These are phyloP conservation scores for Psilopogon haemacephalus DNA, from an alignment of 2,113 vertebrate genomes.

Conservation along the genomic window DNA sequence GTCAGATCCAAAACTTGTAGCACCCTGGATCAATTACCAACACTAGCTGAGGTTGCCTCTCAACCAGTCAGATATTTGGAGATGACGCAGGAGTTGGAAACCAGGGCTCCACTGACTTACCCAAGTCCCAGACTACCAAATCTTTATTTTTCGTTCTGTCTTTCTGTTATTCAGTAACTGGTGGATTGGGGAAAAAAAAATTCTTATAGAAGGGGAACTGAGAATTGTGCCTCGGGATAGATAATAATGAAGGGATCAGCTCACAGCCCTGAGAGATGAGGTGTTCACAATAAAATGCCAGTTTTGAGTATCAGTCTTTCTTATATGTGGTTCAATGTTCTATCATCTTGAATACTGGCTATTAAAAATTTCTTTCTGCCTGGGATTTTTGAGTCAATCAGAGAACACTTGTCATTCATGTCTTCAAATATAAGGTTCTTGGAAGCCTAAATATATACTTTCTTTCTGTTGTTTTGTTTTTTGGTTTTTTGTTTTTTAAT, in stretches of 20 bases:
- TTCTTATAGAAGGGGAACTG: neutral
- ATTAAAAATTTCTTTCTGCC: neutral
- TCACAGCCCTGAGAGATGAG: neutral
- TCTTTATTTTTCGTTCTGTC: neutral
- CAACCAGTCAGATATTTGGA: neutral
- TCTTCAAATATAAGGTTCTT: neutral
- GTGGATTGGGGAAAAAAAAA: neutral
- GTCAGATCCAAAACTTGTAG: slow-evolving; percentile 39
- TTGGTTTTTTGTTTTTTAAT: too few species aligned
- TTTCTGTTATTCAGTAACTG: neutral
- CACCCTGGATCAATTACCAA: slow-evolving; percentile 51
- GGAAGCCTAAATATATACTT: neutral
- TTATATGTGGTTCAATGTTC: neutral
- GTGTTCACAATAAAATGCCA: neutral
- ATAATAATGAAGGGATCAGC: neutral
- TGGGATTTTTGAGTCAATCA: neutral
- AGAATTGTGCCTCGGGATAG: neutral
- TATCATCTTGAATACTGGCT: neutral
- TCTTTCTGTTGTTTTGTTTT: neutral
- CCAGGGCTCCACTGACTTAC: neutral
- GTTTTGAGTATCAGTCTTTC: neutral
- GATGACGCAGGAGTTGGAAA: neutral
- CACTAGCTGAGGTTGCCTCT: slow-evolving; percentile 28
- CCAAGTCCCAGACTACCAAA: neutral
- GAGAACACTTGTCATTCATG: neutral